Base-by-base conservation (phyloP, 2,888 invertebrate genomes). In the Temnothorax unifasciatus region DNA sequence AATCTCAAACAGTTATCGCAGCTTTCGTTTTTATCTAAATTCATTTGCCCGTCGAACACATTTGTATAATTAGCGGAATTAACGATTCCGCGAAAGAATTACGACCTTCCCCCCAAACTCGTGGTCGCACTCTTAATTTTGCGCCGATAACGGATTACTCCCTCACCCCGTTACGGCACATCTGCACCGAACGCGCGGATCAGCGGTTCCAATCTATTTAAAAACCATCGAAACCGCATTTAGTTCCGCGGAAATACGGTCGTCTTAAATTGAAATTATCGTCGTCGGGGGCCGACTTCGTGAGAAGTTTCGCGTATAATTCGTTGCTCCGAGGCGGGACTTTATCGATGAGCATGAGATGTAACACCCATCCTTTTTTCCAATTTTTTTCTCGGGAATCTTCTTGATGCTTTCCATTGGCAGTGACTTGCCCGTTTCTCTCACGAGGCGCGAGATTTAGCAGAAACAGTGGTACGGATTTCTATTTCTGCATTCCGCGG, bases 191-290 rank as follows among this genome's bases (percentile, higher is more conserved):
- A 54, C 9, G 21, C 44, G 63, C 75, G 63, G 68, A 75, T 75
- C 74, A 75, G 47, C 34, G 74, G 15, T 75, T 68, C 25, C 44
- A 47, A 50, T 73, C 68, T 29, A 77, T 77, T 77, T 77, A 68
- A 34, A 57, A 57, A 77, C 77, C 29, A 77, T 77, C 41, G 44
- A 44, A 75, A 61, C 59, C 47, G 61, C 74, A 21, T 75, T 75
- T 61, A 47, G 34, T 61, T n/a, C 47, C 21, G 44, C 47, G 21
- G 50, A 77, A 77, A 77, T 77, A 77, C 77, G 77, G 54, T 57
- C 38, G 77, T 41, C 57, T 77, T 68, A 77, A 77, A 77, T 77
- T 68, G 68, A 57, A 66, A 25, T 68, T 41, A 44, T 77, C 41
- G 54, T 77, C 66, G 64, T 34, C 59, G 38, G 29, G 61, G 6